Base-by-base conservation (phyloP, 2,113 vertebrate genomes). In the Atherinomorus stipes region DNA sequence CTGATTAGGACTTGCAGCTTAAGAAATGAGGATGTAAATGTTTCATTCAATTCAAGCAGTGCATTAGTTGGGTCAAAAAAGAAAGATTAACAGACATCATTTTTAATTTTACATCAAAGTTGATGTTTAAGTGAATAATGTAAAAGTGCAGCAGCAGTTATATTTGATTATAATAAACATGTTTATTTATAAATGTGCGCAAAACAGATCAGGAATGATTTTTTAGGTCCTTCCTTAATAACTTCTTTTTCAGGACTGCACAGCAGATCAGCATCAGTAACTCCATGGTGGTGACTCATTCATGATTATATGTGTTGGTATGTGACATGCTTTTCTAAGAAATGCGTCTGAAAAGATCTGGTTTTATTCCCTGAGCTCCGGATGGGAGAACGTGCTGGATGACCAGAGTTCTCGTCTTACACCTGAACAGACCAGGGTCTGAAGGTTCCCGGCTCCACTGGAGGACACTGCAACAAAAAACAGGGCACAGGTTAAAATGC, bases 351-450 rank as follows among this genome's bases (percentile, higher is more conserved):
- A 8, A 34, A 34, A 28, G 9, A 34, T 7, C 5, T 7, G 16
- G 4, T 47, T 47, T 7, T 7, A 47, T 47, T 47, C 19, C 45
- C 45, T 47, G 19, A 47, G 45, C 45, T 47, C 6, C 5, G 2
- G 16, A 47, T 42, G 40, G 40, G 2, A 13, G 11, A 42, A 15
- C 40, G 16, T 16, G 40, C 40, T 34, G 31, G 31, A 34, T 8
- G 31, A 34, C 8, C 31, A 6, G 31, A 28, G 23, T 26, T 11
- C 8, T 8, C 22, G 7, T 37, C 22, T 58, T 69, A 76, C 28
- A 76, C 64, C 58, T 28, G 74, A 4, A 76, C 64, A 6, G 74
- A 69, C 74, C 74, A 76, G 22, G 74, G 74, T 3, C 15, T 63
- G 44, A 63, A 76, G 50, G 64, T 63, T 69, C 64, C 64, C 2